These are phyloP conservation scores for Pitta sordida DNA, from an alignment of 2,113 vertebrate genomes.

Conservation along the genomic window DNA sequence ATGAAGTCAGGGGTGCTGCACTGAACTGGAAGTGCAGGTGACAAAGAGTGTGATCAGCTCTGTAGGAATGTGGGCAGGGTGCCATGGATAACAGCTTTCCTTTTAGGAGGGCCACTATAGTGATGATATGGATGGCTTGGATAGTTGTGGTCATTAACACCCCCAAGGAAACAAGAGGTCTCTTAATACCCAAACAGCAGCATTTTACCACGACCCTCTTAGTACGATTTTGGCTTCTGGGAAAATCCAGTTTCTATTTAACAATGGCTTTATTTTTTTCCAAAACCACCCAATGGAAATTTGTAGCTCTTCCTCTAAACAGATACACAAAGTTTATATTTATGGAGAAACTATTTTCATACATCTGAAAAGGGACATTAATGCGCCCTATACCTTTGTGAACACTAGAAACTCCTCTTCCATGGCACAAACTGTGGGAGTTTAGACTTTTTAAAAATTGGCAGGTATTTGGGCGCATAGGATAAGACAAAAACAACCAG, in stretches of 20 bases:
- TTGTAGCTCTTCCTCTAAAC: not conserved
- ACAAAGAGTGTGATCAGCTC: not conserved
- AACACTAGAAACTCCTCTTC: not conserved
- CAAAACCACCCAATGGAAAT: not conserved
- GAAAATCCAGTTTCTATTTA: not conserved
- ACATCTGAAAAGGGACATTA: not conserved
- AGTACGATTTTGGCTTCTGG: not conserved
- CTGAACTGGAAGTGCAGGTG: not conserved
- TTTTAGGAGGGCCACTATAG: not conserved
- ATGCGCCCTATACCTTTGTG: not conserved
- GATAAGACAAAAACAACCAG: not conserved
- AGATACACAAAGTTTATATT: not conserved
- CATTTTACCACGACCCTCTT: not conserved
- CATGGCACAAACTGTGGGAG: not conserved
- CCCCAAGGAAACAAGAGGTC: not conserved
- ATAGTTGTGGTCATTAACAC: not conserved
- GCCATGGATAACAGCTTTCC: not conserved
- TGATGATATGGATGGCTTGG: not conserved
- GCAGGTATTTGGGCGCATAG: not conserved
- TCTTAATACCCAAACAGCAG: not conserved
- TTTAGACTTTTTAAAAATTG: not conserved
- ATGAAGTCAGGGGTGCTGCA: not conserved
- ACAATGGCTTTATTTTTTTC: not conserved
- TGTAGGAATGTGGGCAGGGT: slow-evolving; percentile 30
- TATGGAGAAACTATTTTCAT: not conserved